These are phyloP conservation scores for Cynaeus angustus DNA, from an alignment of 2,888 invertebrate genomes.

Conservation along the genomic window DNA sequence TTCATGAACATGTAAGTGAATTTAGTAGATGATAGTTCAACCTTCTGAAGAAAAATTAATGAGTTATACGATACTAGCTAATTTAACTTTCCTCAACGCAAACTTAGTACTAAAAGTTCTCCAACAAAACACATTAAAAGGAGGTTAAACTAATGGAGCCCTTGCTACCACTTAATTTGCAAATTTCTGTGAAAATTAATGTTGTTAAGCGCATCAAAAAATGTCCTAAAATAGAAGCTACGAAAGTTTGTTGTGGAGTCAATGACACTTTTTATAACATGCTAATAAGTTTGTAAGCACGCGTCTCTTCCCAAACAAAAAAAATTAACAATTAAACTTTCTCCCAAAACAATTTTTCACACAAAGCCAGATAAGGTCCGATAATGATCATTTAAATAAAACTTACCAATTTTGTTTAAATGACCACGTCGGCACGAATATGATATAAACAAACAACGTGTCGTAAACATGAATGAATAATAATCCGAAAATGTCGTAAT, in stretches of 20 bases:
- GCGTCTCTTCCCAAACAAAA: slow-evolving; percentile 2
- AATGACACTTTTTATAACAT: slow-evolving; percentile 24
- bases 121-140: too few species aligned
- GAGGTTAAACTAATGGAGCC: too few species aligned
- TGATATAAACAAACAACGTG: slow-evolving; percentile 40
- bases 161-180: too few species aligned
- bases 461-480: slow-evolving; percentile 43
- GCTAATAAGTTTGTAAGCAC: slow-evolving; percentile 23
- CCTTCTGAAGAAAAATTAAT: too few species aligned
- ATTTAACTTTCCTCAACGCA: too few species aligned
- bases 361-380: background rate
- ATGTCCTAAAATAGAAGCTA: background rate
- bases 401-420: slow-evolving; percentile 1
- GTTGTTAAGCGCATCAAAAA: too few species aligned
- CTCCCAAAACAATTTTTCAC: slow-evolving; percentile 22
- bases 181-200: too few species aligned
- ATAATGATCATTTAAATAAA: background rate
- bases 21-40: too few species aligned
- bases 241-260: slow-evolving; percentile 14
- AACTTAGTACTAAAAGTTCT: too few species aligned
- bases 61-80: too few species aligned
- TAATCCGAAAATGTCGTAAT: slow-evolving; percentile 34
- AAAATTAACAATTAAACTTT: slow-evolving; percentile 36
- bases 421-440: slow-evolving; percentile 26
- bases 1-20: too few species aligned